Evolutionary conservation across 2,888 invertebrate genomes (phyloP), one percentile per base, ranked within the genome.

Genomic region (Agrotis ipsilon): DNA sequence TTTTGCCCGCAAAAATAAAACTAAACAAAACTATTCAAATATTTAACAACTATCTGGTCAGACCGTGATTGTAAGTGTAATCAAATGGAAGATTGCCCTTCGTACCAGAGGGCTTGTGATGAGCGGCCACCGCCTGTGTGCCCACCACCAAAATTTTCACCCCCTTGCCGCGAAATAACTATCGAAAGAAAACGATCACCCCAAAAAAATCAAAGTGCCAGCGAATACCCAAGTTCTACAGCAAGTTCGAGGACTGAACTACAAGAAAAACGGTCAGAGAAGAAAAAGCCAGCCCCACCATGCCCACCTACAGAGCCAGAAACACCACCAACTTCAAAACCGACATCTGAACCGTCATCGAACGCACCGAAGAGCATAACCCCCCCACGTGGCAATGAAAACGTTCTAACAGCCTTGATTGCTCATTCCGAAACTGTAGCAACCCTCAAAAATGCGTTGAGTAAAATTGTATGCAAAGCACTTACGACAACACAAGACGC

Each of bases 401-500:
- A n/a, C n/a, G 6, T 55, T 55, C 32, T n/a, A 55, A 6, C 32
- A n/a, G 32, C 32, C n/a, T 4, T 32, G n/a, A 14, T 3, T 6
- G 32, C 32, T 55, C 55, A 55, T 3, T 14, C n/a, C 7, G 68
- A 89, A 80, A 86, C 92, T 0, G 72, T 93, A 51, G 73, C 84
- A 9, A 89, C 87, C 0, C 85, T 94, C 4, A 91, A 89, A 84
- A 70, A 75, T 45, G 90, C 91, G 3, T 86, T 92, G 72, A 88
- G 89, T 82, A 90, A 90, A 69, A 86, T 93, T 32, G 76, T 92
- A 4, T 88, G 85, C 5, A 91, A 88, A 75, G 86, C 89, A 3
- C 90, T 86, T 66, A 83, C 78, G 14, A 86, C 84, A 54, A 91
- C 93, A 1, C 90, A 90, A 75, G 90, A 92, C 16, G 89, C 89